These are phyloP conservation scores for Neofelis nebulosa DNA, from an alignment of 2,113 vertebrate genomes.

Conservation along the genomic window DNA sequence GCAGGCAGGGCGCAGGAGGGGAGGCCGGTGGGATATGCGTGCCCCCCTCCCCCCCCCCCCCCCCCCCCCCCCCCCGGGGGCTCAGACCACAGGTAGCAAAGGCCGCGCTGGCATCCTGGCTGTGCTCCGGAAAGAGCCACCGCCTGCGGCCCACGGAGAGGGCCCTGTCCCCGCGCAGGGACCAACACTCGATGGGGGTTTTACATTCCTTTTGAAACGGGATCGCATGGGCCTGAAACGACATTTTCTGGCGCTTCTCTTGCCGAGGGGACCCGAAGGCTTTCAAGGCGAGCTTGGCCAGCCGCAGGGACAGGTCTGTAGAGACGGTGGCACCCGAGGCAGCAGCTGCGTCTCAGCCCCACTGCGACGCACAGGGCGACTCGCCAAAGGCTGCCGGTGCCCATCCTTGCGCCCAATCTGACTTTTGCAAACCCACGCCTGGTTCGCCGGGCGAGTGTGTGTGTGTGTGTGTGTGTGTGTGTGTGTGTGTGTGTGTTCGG, in stretches of 20 bases:
- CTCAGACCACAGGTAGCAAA: not conserved
- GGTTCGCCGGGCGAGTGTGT: not conserved
- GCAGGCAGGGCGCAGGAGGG: not conserved
- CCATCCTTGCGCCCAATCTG: accelerated
- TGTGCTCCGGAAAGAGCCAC: not conserved
- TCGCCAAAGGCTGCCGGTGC: not conserved
- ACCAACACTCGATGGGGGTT: no score
- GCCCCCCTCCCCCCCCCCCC: accelerated
- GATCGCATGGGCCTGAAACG: no score
- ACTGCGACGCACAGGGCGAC: not conserved
- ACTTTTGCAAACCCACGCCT: slow-evolving; percentile 30
- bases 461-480: not conserved
- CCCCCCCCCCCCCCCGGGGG: no score
- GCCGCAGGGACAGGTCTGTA: not conserved
- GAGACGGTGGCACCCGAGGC: not conserved
- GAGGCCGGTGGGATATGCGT: not conserved
- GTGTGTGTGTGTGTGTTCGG: not conserved
- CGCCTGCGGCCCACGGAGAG: no score
- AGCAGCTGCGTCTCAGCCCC: not conserved
- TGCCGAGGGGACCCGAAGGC: not conserved
- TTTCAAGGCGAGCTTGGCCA: not conserved
- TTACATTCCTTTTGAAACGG: no score
- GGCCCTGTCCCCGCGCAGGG: not conserved
- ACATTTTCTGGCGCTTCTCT: no score
- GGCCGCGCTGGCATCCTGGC: accelerated